Evolutionary conservation across 2,113 vertebrate genomes (phyloP).

Genomic region (Antigone vipio): DNA sequence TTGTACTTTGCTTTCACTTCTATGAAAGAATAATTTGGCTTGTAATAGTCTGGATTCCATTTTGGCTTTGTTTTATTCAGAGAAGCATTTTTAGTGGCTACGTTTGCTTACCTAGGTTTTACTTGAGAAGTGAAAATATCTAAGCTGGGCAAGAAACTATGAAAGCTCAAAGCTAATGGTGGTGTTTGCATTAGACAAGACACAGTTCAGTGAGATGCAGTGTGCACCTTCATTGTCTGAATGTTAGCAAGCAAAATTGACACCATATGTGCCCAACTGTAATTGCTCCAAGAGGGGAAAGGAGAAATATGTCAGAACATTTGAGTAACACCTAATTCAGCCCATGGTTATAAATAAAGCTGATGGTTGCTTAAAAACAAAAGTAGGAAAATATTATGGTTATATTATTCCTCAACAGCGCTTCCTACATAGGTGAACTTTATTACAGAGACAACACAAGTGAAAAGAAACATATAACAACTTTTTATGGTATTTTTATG

Average conservation of each 20-base stretch:
- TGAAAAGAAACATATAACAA: conserved; percentile 68
- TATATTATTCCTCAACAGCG: conserved; percentile 50
- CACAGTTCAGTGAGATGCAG: conserved; percentile 35
- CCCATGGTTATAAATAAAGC: conserved; percentile 71
- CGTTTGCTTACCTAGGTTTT: neutral
- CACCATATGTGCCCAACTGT: conserved; percentile 70
- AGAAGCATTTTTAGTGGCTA: neutral
- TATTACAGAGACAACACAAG: conserved; percentile 61
- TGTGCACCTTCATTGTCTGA: conserved; percentile 57
- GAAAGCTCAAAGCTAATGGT: conserved; percentile 21
- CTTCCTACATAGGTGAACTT: conserved; percentile 67
- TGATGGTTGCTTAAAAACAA: conserved; percentile 72
- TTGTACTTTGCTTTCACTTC: neutral
- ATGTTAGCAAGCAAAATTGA: conserved; percentile 66
- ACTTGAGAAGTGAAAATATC: conserved; percentile 9
- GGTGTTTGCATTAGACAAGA: conserved; percentile 60
- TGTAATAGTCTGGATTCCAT: neutral
- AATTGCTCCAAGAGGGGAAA: conserved; percentile 68
- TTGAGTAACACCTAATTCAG: conserved; percentile 78
- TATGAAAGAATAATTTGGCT: neutral
- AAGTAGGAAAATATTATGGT: conserved; percentile 66
- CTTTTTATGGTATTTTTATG: conserved; percentile 72
- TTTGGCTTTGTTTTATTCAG: conserved; percentile 5
- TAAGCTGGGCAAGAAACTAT: neutral
- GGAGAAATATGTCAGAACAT: conserved; percentile 72